Percentiles rank a stretch among this genome's conserved stretches.
Conservation (phyloP, 92 coral and sea anemone genomes). For the Siderastrea siderea region DNA sequence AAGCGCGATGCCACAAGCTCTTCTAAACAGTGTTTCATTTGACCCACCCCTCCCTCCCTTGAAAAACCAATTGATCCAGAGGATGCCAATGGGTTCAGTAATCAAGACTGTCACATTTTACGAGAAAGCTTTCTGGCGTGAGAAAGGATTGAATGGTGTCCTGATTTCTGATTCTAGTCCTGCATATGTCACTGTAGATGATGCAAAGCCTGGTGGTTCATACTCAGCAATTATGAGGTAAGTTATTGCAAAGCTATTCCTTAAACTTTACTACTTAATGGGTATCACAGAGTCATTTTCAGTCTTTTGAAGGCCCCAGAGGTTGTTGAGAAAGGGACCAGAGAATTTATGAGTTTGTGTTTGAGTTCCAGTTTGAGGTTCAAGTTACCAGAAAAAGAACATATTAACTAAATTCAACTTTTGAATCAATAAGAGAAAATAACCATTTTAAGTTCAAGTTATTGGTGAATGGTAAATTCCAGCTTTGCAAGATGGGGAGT, state of each 20-base stretch:
- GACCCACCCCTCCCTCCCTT: conserved; percentile 95
- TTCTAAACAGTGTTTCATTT: conserved; percentile 88
- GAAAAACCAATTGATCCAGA: conserved; percentile 93
- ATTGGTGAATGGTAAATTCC: too few relatives aligned
- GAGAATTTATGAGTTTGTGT: too few relatives aligned
- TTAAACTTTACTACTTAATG: not conserved
- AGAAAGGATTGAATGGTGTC: conserved; percentile 83
- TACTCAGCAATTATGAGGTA: conserved; percentile 99
- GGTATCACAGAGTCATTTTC: not conserved
- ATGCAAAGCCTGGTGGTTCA: conserved; percentile 96
- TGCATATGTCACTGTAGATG: conserved; percentile 92
- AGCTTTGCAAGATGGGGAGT: too few relatives aligned
- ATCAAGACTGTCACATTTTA: conserved; percentile 93
- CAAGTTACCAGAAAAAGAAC: too few relatives aligned
- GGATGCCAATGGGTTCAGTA: conserved; percentile 98
- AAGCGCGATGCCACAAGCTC: conserved; percentile 99
- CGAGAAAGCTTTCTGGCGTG: conserved; percentile 92
- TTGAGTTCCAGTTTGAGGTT: too few relatives aligned
- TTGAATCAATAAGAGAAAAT: too few relatives aligned
- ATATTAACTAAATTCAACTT: too few relatives aligned
- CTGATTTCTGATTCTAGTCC: conserved; percentile 92
- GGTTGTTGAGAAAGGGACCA: too few relatives aligned
- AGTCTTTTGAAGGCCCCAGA: not conserved
- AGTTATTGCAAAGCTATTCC: not conserved
- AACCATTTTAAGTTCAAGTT: too few relatives aligned